Evolutionary conservation across 2,113 vertebrate species (phyloP), one percentile per base, ranked within the genome.

Genomic region (Polyodon spathula): DNA sequence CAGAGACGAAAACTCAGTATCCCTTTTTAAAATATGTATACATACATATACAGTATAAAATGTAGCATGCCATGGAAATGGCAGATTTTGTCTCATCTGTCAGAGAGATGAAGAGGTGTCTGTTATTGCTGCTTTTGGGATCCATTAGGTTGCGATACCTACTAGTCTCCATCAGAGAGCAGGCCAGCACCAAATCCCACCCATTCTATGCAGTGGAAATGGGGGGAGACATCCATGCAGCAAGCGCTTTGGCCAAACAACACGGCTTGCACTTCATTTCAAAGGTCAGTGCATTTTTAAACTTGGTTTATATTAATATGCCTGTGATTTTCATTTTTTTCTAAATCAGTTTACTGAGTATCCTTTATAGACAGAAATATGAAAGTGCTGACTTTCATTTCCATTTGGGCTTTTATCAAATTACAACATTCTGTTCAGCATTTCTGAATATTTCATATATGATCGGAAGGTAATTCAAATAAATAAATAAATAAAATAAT

Each of bases 391-490:
- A 92, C 84, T 91, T 81, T 81, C 87, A 86, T 90, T 89, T 94
- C 86, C 85, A 89, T 85, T 92, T 88, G 87, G 82, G 86, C 84
- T 89, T 90, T 92, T 88, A 92, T 92, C 88, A 90, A 90, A 92
- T 94, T 92, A 92, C 84, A 88, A 82, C 84, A 81, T 80, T 27
- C 27, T 27, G 27, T 27, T 27, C 85, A 81, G 77, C 71, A 41
- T 89, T 89, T 89, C 85, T 87, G 87, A 92, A 90, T 91, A 90
- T 94, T 92, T 93, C 76, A 89, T 88, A 91, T 91, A 85, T 90
- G 86, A 90, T 95, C 84, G 89, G 27, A 27, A 27, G 27, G 27
- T 27, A 27, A 27, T 2, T 27, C 27, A 27, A 27, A 27, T 27
- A 27, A 27, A 27, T 27, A 27, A 27, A 27, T 27, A 27, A 27